Evolutionary conservation across 2,113 vertebrate genomes (phyloP), one percentile per base, ranked within the genome.

Genomic region (Genyomyrus donnyi): DNA sequence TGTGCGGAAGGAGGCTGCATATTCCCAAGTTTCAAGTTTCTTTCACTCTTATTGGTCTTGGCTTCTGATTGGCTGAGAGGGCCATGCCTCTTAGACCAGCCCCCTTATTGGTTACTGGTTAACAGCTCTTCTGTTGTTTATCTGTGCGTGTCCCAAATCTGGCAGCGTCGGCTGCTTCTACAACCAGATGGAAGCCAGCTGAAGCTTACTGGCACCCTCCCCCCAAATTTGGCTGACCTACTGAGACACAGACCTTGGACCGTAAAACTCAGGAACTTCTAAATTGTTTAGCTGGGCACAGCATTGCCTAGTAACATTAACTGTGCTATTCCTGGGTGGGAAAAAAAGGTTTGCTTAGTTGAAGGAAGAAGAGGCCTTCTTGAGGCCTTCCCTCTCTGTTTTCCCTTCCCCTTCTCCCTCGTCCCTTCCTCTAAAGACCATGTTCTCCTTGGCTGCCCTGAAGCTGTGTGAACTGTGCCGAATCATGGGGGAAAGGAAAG

Each of bases 401-500:
- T 42, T 19, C 35, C 74, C 56, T 66, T 35, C 58, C 27, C 48
- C 8, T 49, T n/a, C 21, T 50, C 24, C 39, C 83, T 77, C 56
- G 3, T 39, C 27, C 27, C 35, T 87, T 13, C 48, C 48, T 48
- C 62, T 27, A n/a, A 42, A 70, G 49, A 56, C 9, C 6, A 42
- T 90, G 56, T 42, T 88, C 11, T 84, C 56, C 56, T 39, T 24
- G 27, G 21, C 49, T 56, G 39, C 19, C 13, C 39, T 52, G 21
- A 90, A 46, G 77, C 62, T 56, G 10, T 58, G 70, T 3, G 42
- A 19, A 10, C 15, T 56, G 35, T 86, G 42, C 27, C 84, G 39
- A 45, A 52, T 80, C 58, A 24, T 85, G 88, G 85, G 88, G 77
- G 90, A 85, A 49, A 88, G 90, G 2, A 92, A 93, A 48, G 58